A percentile compares a stretch with the other conserved stretches of the same genome.
Evolutionary conservation across 2,113 vertebrate genomes (phyloP).

Genomic region (Prochilodus magdalenae): DNA sequence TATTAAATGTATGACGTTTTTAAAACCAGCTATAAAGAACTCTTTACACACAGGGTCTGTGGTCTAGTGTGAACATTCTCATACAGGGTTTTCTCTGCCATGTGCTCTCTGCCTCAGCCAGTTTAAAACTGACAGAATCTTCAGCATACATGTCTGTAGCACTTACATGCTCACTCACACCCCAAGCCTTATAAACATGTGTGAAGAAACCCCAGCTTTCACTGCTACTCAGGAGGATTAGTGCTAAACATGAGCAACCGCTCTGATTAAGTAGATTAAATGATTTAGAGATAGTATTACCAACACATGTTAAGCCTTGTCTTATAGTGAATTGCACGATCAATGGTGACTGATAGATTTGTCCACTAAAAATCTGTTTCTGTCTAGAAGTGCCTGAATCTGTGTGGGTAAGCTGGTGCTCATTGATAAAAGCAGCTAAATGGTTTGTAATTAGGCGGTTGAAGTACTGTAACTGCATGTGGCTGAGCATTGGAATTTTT

Average conservation of each 20-base stretch:
- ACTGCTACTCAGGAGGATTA: background rate
- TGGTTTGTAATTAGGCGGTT: background rate
- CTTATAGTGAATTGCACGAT: background rate
- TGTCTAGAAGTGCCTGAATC: background rate
- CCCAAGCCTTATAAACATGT: background rate
- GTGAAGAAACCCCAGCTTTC: background rate
- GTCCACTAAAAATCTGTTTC: background rate
- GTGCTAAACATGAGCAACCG: background rate
- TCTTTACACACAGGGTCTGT: no score
- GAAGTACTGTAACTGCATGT: background rate
- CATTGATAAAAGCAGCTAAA: background rate
- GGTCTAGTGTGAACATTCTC: no score
- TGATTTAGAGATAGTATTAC: background rate
- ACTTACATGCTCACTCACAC: background rate
- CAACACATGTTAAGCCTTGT: background rate
- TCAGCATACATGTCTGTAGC: background rate
- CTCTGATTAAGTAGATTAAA: slow-evolving; percentile 5
- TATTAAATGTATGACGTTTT: no score
- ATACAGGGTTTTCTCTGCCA: background rate
- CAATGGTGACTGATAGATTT: background rate
- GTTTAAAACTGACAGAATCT: background rate
- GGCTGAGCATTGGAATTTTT: no score
- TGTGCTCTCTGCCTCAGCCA: background rate
- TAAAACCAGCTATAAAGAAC: no score
- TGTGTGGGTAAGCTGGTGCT: background rate